Conservation (phyloP, 2,888 invertebrate species). For the Hemistola chrysoprasaria region DNA sequence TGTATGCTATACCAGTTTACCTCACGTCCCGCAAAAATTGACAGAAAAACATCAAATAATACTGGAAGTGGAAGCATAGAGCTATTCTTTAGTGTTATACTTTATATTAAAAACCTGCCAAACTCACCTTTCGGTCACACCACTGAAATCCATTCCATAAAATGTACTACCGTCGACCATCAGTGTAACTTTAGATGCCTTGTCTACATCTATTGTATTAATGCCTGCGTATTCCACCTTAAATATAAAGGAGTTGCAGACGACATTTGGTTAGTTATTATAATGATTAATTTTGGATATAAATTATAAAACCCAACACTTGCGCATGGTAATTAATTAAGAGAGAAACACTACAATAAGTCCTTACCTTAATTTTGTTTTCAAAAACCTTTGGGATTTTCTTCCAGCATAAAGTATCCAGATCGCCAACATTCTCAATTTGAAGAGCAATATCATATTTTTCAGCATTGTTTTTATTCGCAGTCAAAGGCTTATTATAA, state of each 20-base stretch:
- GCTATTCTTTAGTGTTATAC: no score
- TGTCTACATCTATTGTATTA: slow-evolving; percentile 39
- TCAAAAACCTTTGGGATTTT: slow-evolving; percentile 19
- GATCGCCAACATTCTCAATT: slow-evolving; percentile 31
- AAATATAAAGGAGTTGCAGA: slow-evolving; percentile 3
- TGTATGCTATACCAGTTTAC: no score
- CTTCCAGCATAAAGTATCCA: slow-evolving; percentile 38
- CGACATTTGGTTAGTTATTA: no score
- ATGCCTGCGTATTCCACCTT: slow-evolving; percentile 47
- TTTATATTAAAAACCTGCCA: no score
- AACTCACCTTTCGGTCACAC: slow-evolving; percentile 46
- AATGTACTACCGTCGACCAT: slow-evolving; percentile 6
- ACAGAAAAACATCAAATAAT: no score
- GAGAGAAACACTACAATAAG: not conserved
- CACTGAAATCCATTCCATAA: slow-evolving; percentile 65
- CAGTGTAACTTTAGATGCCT: slow-evolving; percentile 37
- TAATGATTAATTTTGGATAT: no score
- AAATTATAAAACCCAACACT: no score
- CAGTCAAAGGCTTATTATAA: no score
- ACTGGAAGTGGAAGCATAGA: no score
- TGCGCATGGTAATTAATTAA: no score
- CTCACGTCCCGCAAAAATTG: no score
- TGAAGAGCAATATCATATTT: slow-evolving; percentile 20
- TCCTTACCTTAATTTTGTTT: slow-evolving; percentile 18
- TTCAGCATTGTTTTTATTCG: no score